A percentile compares a stretch with the other conserved stretches of the same genome.
Conservation (phyloP, 2,888 invertebrate species). For the Alitta virens region DNA sequence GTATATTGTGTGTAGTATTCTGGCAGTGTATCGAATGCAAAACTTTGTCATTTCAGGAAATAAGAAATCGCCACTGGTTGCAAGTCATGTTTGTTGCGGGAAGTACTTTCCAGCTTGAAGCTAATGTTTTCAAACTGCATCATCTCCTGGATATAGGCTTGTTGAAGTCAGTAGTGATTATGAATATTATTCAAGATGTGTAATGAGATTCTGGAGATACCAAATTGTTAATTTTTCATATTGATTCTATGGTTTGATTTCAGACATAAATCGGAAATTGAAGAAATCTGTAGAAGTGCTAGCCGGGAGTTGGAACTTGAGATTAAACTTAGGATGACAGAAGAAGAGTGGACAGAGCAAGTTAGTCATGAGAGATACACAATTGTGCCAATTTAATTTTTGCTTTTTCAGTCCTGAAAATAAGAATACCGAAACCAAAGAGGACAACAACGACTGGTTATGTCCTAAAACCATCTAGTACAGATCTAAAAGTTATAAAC, state of each 20-base stretch:
- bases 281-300: slow-evolving; percentile 54
- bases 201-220: too few species aligned
- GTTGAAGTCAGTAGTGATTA: slow-evolving; percentile 46
- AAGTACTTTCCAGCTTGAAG: slow-evolving; percentile 55
- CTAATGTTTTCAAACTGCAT: slow-evolving; percentile 53
- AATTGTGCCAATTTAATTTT: too few species aligned
- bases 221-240: too few species aligned
- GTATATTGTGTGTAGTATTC: too few species aligned
- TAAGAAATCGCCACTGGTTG: slow-evolving; percentile 57
- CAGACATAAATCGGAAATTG: slow-evolving; percentile 51
- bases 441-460: too few species aligned
- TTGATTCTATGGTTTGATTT: too few species aligned
- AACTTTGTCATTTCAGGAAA: slow-evolving; percentile 42
- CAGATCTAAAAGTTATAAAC: too few species aligned
- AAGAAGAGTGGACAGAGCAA: slow-evolving; percentile 58
- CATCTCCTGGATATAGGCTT: slow-evolving; percentile 55
- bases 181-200: too few species aligned
- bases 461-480: too few species aligned
- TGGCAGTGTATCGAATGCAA: too few species aligned
- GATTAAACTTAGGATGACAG: slow-evolving; percentile 54
- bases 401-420: not conserved
- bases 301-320: slow-evolving; percentile 55
- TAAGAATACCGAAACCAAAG: too few species aligned
- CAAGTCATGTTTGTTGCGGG: slow-evolving; percentile 57
- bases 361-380: slow-evolving; percentile 9